Base-by-base conservation (phyloP, 2,797 vertebrate genomes). In the Phataginus tricuspis region DNA sequence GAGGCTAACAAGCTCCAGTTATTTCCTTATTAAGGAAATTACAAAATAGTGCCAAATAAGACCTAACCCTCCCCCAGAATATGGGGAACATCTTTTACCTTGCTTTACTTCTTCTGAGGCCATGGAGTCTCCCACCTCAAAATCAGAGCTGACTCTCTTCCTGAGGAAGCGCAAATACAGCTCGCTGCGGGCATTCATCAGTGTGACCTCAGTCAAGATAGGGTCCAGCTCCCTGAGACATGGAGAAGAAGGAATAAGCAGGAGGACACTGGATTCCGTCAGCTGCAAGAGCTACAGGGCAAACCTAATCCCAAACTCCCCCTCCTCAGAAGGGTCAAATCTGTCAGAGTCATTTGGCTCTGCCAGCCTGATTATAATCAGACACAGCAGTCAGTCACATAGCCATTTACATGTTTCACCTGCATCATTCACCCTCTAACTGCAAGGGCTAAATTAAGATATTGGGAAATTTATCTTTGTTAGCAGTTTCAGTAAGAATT, bases 121-220 rank as follows among this genome's bases (percentile, higher is more conserved):
- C 95, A 98, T 97, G 25, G 99, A 99, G 93, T 99, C 99, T 55
- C 99, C 99, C 89, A 99, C 99, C 97, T 99, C 99, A 96, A 99
- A 99, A 98, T 99, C 99, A 0, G 99, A 98, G 51, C 98, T 98
- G 90, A 99, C 99, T 34, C 99, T 99, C 2, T 99, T 99, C 72
- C 99, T 99, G 97, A 99, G 97, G 97, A 99, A 99, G 78, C 99
- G 99, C 93, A 99, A 94, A 98, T 99, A 99, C 53, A 99, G 99
- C 97, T 99, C 99, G 0, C 99, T 99, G 79, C 99, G 99, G 1
- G 99, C 99, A 0, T 99, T 99, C 99, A 99, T 99, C 97, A 99
- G 97, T 25, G 99, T 99, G 42, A 99, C 99, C 96, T 99, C 99
- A 39, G 99, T 98, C 97, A 99, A 98, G 27, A 99, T 98, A 0